Percentiles rank a stretch among this genome's conserved stretches.
These are phyloP conservation scores for Drosophila rufa DNA, from an alignment of 1,140 invertebrate genomes.

Conservation along the genomic window DNA sequence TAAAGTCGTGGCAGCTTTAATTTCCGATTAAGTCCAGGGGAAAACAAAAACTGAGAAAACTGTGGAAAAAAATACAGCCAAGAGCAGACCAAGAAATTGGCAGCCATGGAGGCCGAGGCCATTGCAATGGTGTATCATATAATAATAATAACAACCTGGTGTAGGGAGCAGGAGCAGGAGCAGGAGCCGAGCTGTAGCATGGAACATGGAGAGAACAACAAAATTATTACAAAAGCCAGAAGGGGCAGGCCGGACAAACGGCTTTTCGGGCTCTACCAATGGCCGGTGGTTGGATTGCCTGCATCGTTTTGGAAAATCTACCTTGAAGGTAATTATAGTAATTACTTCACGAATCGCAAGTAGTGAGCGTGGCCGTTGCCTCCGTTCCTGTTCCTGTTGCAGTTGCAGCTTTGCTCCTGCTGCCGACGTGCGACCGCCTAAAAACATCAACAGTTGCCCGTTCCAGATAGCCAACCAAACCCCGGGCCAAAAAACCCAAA, in stretches of 20 bases:
- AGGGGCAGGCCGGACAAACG: slow-evolving; percentile 56
- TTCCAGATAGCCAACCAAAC: slow-evolving; percentile 56
- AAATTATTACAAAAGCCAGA: slow-evolving; percentile 77
- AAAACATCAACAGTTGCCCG: slow-evolving; percentile 83
- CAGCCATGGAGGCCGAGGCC: slow-evolving; percentile 69
- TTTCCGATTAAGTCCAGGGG: slow-evolving; percentile 76
- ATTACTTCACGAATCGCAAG: slow-evolving; percentile 85
- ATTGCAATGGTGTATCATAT: slow-evolving; percentile 82
- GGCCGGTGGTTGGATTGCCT: slow-evolving; percentile 26
- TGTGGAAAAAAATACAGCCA: slow-evolving; percentile 20
- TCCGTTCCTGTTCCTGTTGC: slow-evolving; percentile 27
- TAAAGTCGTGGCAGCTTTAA: slow-evolving; percentile 82
- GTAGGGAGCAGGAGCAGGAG: slow-evolving; percentile 24
- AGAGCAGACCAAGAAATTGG: slow-evolving; percentile 76
- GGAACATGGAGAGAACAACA: slow-evolving; percentile 40
- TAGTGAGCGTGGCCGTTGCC: slow-evolving; percentile 71
- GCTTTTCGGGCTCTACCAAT: slow-evolving; percentile 57
- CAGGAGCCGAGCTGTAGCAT: slow-evolving; percentile 25
- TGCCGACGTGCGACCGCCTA: slow-evolving; percentile 84
- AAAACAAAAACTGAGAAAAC: slow-evolving; percentile 28
- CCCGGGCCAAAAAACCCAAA: slow-evolving; percentile 34
- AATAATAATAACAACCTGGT: slow-evolving; percentile 75
- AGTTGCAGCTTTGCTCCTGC: slow-evolving; percentile 46
- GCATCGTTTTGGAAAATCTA: slow-evolving; percentile 85
- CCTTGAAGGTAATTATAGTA: slow-evolving; percentile 85